Conservation (phyloP, 2,113 vertebrate species). For the Gobius niger region DNA sequence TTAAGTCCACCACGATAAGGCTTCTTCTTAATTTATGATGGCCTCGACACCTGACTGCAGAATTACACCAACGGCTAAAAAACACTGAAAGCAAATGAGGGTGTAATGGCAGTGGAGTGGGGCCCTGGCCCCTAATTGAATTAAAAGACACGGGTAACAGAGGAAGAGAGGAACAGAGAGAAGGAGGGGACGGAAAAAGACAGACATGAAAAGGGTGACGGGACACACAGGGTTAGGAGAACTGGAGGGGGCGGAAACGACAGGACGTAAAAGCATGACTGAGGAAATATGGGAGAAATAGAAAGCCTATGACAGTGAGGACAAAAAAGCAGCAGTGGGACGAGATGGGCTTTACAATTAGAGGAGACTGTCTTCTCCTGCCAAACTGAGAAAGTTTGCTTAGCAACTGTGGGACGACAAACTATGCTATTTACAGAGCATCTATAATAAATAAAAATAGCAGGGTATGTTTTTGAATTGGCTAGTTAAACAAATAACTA, state of each 20-base stretch:
- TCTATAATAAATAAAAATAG: neutral
- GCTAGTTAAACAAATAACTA: too few relatives aligned
- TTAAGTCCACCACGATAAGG: slow-evolving; percentile 68
- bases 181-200: neutral
- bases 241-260: slow-evolving; percentile 27
- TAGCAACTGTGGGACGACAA: slow-evolving; percentile 57
- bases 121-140: slow-evolving; percentile 94
- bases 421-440: neutral
- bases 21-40: slow-evolving; percentile 75
- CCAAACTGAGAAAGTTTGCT: slow-evolving; percentile 61
- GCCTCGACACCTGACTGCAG: slow-evolving; percentile 77
- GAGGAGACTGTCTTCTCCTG: slow-evolving; percentile 46
- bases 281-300: slow-evolving; percentile 42
- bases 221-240: slow-evolving; percentile 40
- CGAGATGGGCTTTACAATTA: slow-evolving; percentile 62
- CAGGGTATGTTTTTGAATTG: neutral
- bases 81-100: slow-evolving; percentile 85
- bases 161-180: slow-evolving; percentile 35
- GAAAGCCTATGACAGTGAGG: slow-evolving; percentile 51
- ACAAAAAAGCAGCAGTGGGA: slow-evolving; percentile 58
- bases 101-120: slow-evolving; percentile 87
- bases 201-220: slow-evolving; percentile 45
- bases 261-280: slow-evolving; percentile 47
- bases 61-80: slow-evolving; percentile 82
- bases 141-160: slow-evolving; percentile 83